Percentiles rank a stretch among this genome's conserved stretches.
phyloP scores from a whole-genome alignment of 2,888 invertebrate genomes.

The Lycocerus yunnanus region DNA sequence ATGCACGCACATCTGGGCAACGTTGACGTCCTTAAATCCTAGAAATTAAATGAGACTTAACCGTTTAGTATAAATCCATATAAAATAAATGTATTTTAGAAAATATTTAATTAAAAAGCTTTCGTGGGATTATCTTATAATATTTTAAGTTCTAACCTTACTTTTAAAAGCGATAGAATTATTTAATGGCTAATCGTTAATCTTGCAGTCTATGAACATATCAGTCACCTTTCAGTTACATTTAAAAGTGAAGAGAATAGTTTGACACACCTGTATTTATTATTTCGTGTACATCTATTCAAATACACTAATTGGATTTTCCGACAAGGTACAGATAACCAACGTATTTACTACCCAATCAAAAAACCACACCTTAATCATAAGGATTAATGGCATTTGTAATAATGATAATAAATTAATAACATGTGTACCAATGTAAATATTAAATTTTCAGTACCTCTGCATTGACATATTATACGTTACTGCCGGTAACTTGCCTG shows the following conservation, averaged over 20 bases:
- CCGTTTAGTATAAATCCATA: background rate
- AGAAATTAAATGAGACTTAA: conserved; percentile 7
- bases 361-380: conserved; percentile 6
- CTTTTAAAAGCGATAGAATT: background rate
- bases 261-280: conserved; percentile 15
- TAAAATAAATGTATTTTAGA: background rate
- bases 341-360: conserved; percentile 10
- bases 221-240: background rate
- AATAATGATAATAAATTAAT: background rate
- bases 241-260: background rate
- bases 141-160: background rate
- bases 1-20: conserved; percentile 26
- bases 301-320: conserved; percentile 17
- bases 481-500: no score
- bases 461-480: no score
- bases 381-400: background rate
- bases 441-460: background rate
- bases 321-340: conserved; percentile 8
- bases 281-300: conserved; percentile 10
- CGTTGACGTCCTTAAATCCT: conserved; percentile 24
- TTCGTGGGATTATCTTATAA: background rate
- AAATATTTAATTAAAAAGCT: background rate
- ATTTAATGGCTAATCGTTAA: background rate
- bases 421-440: no score
- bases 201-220: background rate